phyloP scores from a whole-genome alignment of 2,797 vertebrate genomes.

The Sciaenops ocellatus region DNA sequence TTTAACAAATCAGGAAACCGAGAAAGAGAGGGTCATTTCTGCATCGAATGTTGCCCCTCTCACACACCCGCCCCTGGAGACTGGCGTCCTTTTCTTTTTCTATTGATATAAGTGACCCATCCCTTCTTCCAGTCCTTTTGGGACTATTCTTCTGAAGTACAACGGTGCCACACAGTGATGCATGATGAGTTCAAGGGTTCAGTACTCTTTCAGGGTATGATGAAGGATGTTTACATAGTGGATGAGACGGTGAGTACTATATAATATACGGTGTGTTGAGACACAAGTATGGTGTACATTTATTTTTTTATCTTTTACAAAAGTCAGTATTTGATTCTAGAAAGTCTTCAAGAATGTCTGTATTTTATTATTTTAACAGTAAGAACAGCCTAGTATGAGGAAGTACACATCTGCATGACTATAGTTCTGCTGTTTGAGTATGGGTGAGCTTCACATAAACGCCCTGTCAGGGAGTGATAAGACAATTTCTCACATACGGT shows the following conservation, averaged over 20 bases:
- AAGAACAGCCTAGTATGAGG: conserved; percentile 31
- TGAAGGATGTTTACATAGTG: neutral
- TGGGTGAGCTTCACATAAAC: conserved; percentile 4
- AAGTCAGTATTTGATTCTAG: neutral
- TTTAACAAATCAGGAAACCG: neutral
- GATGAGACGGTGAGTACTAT: neutral
- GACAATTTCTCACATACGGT: neutral
- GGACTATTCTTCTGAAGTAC: conserved; percentile 40
- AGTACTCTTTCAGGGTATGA: conserved; percentile 17
- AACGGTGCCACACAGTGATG: conserved; percentile 9
- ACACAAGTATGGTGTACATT: neutral
- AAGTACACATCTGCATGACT: conserved; percentile 12
- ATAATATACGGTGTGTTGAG: neutral
- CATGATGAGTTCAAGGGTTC: conserved; percentile 12
- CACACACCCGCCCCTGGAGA: conserved; percentile 20
- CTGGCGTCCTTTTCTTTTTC: conserved; percentile 33
- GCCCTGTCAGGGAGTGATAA: neutral
- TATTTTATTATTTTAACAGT: neutral
- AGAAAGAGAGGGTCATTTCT: conserved; percentile 22
- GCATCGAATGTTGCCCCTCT: neutral
- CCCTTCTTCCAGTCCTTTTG: conserved; percentile 55
- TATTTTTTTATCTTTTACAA: neutral
- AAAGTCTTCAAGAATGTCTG: neutral
- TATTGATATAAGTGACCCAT: conserved; percentile 46
- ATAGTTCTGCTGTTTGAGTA: conserved; percentile 20